phyloP scores from a whole-genome alignment of 2,888 invertebrate species.

The Argyresthia albistria region DNA sequence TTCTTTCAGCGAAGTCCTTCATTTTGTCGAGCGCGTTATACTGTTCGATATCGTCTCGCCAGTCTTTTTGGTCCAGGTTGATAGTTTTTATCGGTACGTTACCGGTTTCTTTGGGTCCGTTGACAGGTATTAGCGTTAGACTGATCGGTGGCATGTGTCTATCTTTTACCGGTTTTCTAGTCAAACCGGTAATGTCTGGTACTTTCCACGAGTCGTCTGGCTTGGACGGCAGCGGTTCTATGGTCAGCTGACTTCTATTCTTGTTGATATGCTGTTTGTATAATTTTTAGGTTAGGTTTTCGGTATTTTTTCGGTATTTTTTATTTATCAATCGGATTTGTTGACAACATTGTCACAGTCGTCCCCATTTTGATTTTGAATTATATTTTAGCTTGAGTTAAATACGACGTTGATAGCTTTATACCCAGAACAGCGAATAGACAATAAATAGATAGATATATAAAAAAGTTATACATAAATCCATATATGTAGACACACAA shows the following conservation, averaged over 20 bases:
- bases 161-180: conserved; percentile 31
- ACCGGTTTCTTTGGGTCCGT: conserved; percentile 38
- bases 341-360: conserved; percentile 64
- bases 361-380: not conserved
- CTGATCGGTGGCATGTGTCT: conserved; percentile 61
- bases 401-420: conserved; percentile 16
- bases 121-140: conserved; percentile 58
- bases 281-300: conserved; percentile 31
- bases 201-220: conserved; percentile 44
- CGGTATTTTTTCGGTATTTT: conserved; percentile 13
- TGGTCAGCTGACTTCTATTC: conserved; percentile 61
- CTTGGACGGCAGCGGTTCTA: conserved; percentile 49
- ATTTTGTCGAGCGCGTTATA: conserved; percentile 67
- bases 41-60: conserved; percentile 48
- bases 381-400: not conserved
- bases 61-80: conserved; percentile 37
- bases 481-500: conserved; percentile 45
- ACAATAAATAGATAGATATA: conserved; percentile 24
- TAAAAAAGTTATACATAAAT: conserved; percentile 13
- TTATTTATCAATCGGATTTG: conserved; percentile 60
- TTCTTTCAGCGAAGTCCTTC: conserved; percentile 66
- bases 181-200: conserved; percentile 42
- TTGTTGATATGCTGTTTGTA: conserved; percentile 65
- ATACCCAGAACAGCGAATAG: conserved; percentile 28
- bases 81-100: conserved; percentile 46